Evolutionary conservation across 1,140 invertebrate species (phyloP).

Genomic region (Lucilia sericata): DNA sequence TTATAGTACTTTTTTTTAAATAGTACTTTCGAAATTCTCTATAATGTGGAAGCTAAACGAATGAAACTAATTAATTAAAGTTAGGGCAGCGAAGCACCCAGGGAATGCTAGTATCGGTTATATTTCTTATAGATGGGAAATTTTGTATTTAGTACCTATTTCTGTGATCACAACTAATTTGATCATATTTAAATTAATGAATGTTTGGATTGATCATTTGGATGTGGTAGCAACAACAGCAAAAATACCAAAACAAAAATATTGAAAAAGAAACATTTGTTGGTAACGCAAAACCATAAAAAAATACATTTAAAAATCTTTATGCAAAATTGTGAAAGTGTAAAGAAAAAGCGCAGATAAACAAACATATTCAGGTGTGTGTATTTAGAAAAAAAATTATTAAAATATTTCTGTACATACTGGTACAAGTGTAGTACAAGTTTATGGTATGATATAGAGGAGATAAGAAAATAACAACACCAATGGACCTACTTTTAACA

Average conservation of each 20-base stretch:
- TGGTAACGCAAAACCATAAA: not conserved
- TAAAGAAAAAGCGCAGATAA: not conserved
- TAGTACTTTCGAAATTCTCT: too few species aligned
- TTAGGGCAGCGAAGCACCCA: too few species aligned
- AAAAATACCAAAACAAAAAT: not conserved
- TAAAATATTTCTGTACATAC: not conserved
- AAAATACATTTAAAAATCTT: not conserved
- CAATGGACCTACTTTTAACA: constrained; percentile 11
- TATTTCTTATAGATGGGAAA: too few species aligned
- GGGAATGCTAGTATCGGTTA: too few species aligned
- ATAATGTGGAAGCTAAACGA: too few species aligned
- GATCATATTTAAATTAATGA: not conserved
- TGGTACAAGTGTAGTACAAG: not conserved
- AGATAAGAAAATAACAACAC: too few species aligned
- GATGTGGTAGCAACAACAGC: not conserved
- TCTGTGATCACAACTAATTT: not conserved
- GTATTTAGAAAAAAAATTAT: not conserved
- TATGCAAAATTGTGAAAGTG: constrained; percentile 26
- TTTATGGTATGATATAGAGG: too few species aligned
- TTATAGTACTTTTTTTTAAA: too few species aligned
- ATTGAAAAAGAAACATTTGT: not conserved
- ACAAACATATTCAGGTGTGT: not conserved
- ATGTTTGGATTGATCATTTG: not conserved
- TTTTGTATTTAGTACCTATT: too few species aligned
- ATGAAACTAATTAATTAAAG: too few species aligned